Base-by-base conservation (phyloP, 2,888 invertebrate genomes). In the Agelastica alni region DNA sequence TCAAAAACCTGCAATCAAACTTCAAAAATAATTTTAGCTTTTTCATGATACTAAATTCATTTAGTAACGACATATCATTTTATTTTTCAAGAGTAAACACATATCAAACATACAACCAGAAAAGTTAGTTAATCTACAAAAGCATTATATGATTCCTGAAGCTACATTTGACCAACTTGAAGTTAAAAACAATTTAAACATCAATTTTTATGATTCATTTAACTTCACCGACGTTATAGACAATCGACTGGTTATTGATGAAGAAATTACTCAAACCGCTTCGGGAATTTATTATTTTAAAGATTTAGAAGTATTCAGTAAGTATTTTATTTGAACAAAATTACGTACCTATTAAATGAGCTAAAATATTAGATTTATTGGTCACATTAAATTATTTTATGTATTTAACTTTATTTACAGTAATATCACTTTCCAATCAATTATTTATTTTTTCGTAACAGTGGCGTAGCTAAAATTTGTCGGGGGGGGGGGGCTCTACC, bases 221-320 rank as follows among this genome's bases (percentile, higher is more conserved):
- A 62, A 71, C 53, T 63, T 76, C 14, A 56, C 61, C 30, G 18
- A 65, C 5, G 61, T 74, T 53, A 55, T 76, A 43, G 30, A 62
- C 7, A 67, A 71, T 4, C 60, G 73, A 59, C 45, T 76, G 22
- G 51, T 73, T 13, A 59, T 60, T 16, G 57, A 66, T 28, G 59
- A 63, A 4, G 37, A 54, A 3, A 55, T 62, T n/a, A 61, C 53
- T 45, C 75, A 74, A 66, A 48, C 61, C 31, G 56, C 68, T 18
- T 59, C 59, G 28, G 74, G 69, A 3, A 59, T 64, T 9, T 71
- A 68, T 53, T 71, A 61, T 52, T 69, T 75, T 31, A 61, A 69
- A 18, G 59, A 69, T 39, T n/a, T 72, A 7, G 49, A 66, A 43
- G 46, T 70, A 18, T 26, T 51, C 34, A 69, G 74, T 73, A 61